Base-by-base conservation (phyloP, 2,888 invertebrate species). In the Ophraella communa region DNA sequence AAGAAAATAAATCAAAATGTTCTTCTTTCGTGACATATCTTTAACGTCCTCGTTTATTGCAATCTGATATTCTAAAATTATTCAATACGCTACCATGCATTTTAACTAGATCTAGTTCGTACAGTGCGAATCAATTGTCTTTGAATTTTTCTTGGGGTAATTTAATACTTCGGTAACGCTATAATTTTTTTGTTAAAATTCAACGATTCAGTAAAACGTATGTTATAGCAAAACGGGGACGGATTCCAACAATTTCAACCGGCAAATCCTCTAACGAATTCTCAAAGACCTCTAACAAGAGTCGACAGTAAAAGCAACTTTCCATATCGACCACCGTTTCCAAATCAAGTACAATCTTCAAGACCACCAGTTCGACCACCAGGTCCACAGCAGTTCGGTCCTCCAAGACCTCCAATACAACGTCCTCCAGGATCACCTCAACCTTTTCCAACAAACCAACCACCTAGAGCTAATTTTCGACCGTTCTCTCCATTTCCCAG, bases 401-500 rank as follows among this genome's bases (percentile, higher is more conserved):
- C 72, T 62, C 78, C 75, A 67, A 75, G 74, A 54, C 72, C 73
- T 17, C 75, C 71, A 10, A 76, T 71, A 14, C 79, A 77, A 65
- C 73, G 78, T 70, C 71, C 74, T 14, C 74, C 73, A 8, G 71
- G 71, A 18, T 65, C 73, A n/a, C 59, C 64, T 10, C 68, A 51
- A 56, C 68, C 68, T 65, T 65, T 64, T 39, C 64, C 56, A 11
- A 64, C 58, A 8, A 58, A 58, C 24, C 73, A 67, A 44, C 72
- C 67, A 56, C n/a, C n/a, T n/a, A 65, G 78, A 27, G 74, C 77
- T 4, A 74, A 74, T 18, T 78, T 76, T 52, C 81, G 86, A 72
- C 82, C 83, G 71, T 82, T 83, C 68, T 83, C 83, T 55, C 86
- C 86, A 39, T 86, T 84, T 56, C 85, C 86, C 7, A 81, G 85